Percentiles rank a stretch among this genome's conserved stretches.
Evolutionary conservation across 2,888 invertebrate species (phyloP).

Genomic region (Fabriciana adippe): DNA sequence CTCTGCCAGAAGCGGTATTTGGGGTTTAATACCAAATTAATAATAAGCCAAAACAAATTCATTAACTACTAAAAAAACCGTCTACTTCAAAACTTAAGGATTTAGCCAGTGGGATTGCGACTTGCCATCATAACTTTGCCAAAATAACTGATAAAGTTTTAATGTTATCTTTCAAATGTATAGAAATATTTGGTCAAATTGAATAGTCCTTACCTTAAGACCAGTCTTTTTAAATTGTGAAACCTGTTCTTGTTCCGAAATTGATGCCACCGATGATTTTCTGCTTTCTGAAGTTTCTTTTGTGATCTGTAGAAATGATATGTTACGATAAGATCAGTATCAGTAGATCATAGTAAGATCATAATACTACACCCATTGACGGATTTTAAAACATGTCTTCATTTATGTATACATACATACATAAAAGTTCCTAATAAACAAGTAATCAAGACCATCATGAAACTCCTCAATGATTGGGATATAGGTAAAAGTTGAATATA

Average conservation of each 20-base stretch:
- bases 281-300: slow-evolving; percentile 77
- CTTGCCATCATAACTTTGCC: slow-evolving; percentile 3
- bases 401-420: no score
- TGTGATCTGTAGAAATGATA: slow-evolving; percentile 56
- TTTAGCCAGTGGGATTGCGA: slow-evolving; percentile 12
- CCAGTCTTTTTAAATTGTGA: slow-evolving; percentile 65
- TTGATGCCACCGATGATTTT: slow-evolving; percentile 71
- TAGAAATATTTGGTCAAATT: not conserved
- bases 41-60: slow-evolving; percentile 6
- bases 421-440: no score
- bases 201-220: slow-evolving; percentile 58
- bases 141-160: not conserved
- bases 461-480: no score
- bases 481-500: no score
- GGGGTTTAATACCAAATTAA: slow-evolving; percentile 11
- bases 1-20: slow-evolving; percentile 23
- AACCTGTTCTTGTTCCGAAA: slow-evolving; percentile 69
- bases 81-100: slow-evolving; percentile 1
- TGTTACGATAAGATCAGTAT: slow-evolving; percentile 1
- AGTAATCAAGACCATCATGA: no score
- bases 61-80: not conserved
- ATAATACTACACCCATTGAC: no score
- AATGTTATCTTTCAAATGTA: not conserved
- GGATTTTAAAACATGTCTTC: no score
- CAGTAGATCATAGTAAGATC: no score